Evolutionary conservation across 2,888 invertebrate species (phyloP), one percentile per base, ranked within the genome.

Genomic region (Drosophila helvetica): DNA sequence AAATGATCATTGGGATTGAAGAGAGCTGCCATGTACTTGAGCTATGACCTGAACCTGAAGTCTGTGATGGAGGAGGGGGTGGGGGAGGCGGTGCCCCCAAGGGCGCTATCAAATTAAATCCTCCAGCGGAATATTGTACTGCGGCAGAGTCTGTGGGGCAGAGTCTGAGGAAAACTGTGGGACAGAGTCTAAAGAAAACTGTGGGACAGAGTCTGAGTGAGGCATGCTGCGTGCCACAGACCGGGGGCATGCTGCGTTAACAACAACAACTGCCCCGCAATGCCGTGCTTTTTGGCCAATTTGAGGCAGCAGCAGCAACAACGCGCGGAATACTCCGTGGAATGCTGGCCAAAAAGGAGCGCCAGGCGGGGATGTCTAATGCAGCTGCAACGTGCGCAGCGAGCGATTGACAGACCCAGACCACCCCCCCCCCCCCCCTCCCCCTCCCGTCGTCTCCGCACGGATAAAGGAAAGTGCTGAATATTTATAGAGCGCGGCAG

Each of bases 81-180:
- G n/a, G n/a, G n/a, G n/a, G n/a, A n/a, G n/a, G n/a, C n/a, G n/a
- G n/a, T n/a, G n/a, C 38, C 38, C 38, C n/a, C 38, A 15, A n/a
- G n/a, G 46, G 45, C 19, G 53, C 55, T 48, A 78, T 78, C 68
- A 71, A 72, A 72, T 68, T 45, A 60, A 69, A 86, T 67, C 52
- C 47, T 75, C 42, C 53, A 51, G 68, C 51, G 67, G 56, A 59
- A 52, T 59, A 17, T 22, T 59, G 58, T 8, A 7, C 25, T 47
- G 43, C n/a, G 50, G 17, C 56, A 27, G 17, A 42, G 54, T 46
- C n/a, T 55, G 54, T 66, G 47, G n/a, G n/a, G n/a, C n/a, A n/a
- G n/a, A n/a, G n/a, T n/a, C n/a, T n/a, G n/a, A n/a, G n/a, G n/a
- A n/a, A n/a, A n/a, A n/a, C n/a, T n/a, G n/a, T n/a, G n/a, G 43